phyloP scores from a whole-genome alignment of 2,888 invertebrate genomes.

The Platypus cylindrus region DNA sequence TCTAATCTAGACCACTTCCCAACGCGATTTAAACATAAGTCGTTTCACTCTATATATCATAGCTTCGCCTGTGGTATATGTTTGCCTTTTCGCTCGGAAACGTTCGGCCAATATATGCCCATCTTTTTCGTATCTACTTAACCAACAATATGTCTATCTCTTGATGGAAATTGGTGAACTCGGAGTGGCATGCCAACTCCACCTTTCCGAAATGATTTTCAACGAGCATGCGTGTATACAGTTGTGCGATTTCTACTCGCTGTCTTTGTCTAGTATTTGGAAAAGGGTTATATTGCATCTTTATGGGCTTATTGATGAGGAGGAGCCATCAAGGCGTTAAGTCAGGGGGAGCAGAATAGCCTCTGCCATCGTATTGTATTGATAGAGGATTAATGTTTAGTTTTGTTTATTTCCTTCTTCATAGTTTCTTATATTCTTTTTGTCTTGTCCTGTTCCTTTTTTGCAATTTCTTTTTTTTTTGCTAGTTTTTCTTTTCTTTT shows the following conservation, averaged over 20 bases:
- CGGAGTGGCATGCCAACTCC: conserved; percentile 26
- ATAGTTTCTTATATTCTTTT: conserved; percentile 26
- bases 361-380: conserved; percentile 28
- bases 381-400: conserved; percentile 28
- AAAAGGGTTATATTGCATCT: conserved; percentile 18
- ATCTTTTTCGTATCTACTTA: conserved; percentile 22
- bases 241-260: conserved; percentile 21
- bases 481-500: conserved; percentile 1
- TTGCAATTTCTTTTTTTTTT: no score
- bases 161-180: conserved; percentile 23
- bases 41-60: conserved; percentile 58
- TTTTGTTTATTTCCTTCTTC: conserved; percentile 24
- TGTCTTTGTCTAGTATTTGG: conserved; percentile 20
- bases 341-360: conserved; percentile 33
- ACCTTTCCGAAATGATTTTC: conserved; percentile 26
- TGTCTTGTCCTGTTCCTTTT: no score
- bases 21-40: conserved; percentile 62
- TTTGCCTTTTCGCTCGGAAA: conserved; percentile 28
- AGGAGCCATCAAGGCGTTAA: conserved; percentile 33
- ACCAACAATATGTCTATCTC: conserved; percentile 19
- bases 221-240: conserved; percentile 30
- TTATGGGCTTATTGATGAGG: conserved; percentile 29
- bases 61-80: conserved; percentile 26
- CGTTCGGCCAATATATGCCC: conserved; percentile 23
- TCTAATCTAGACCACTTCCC: conserved; percentile 66